Conservation (phyloP, 2,113 vertebrate species). For the Panthera uncia region DNA sequence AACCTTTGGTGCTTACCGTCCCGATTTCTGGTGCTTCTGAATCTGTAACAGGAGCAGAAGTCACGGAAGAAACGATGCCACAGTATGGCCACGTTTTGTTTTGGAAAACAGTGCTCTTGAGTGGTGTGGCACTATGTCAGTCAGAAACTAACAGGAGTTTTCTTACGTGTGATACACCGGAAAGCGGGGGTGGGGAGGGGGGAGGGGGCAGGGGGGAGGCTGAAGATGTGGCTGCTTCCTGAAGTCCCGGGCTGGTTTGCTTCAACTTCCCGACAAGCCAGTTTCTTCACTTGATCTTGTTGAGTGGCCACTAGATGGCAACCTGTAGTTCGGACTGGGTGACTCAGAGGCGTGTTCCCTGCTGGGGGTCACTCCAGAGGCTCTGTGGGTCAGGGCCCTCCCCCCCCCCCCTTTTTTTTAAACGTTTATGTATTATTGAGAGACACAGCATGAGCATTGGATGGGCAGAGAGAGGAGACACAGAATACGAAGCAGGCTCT, state of each 20-base stretch:
- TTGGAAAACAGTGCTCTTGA: background rate
- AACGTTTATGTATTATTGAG: too few relatives aligned
- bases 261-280: background rate
- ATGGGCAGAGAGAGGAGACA: too few relatives aligned
- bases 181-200: background rate
- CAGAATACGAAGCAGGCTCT: too few relatives aligned
- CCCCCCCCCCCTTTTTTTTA: rapidly evolving
- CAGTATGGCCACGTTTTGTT: background rate
- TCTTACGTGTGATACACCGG: rapidly evolving
- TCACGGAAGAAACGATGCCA: background rate
- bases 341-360: background rate
- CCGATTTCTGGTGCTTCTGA: background rate
- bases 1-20: background rate
- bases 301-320: slow-evolving; percentile 64
- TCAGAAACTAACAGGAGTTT: background rate
- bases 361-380: background rate
- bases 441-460: too few relatives aligned
- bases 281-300: background rate
- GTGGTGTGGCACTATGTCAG: background rate
- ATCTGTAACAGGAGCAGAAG: background rate
- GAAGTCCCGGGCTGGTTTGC: too few relatives aligned
- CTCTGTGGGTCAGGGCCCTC: background rate
- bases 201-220: background rate
- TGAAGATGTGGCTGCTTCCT: background rate
- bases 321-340: background rate